Evolutionary conservation across 2,113 vertebrate species (phyloP).

Genomic region (Hippopotamus amphibius): DNA sequence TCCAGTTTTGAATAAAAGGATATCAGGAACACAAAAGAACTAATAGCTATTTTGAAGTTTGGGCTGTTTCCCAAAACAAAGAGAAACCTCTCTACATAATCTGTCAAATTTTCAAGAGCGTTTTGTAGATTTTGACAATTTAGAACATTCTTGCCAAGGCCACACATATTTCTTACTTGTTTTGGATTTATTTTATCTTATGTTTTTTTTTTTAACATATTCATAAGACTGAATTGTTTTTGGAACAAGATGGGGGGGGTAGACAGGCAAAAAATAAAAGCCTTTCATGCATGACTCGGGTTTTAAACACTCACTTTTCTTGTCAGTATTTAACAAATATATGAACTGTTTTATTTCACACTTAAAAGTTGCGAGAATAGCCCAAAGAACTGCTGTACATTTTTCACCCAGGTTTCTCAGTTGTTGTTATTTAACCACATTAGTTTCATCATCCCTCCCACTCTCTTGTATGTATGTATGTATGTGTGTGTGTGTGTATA

Average conservation of each 20-base stretch:
- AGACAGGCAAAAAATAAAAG: constrained; percentile 23
- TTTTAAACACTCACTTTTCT: constrained; percentile 52
- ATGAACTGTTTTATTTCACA: background rate
- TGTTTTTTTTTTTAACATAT: background rate
- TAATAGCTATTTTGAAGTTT: background rate
- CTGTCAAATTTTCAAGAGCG: constrained; percentile 42
- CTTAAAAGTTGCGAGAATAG: background rate
- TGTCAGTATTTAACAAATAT: constrained; percentile 8
- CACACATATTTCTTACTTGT: constrained; percentile 39
- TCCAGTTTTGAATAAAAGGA: constrained; percentile 44
- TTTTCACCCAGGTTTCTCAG: background rate
- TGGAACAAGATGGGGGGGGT: background rate
- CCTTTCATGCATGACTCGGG: background rate
- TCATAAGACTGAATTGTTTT: constrained; percentile 58
- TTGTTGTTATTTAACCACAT: constrained; percentile 15
- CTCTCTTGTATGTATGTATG: background rate
- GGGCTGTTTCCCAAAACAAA: background rate
- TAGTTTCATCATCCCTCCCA: background rate
- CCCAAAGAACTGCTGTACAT: background rate
- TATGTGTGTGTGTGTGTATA: background rate
- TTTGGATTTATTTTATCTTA: constrained; percentile 50
- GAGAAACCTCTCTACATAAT: background rate
- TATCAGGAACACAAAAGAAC: constrained; percentile 20
- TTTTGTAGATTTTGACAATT: constrained; percentile 27
- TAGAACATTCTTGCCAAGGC: constrained; percentile 42